Evolutionary conservation across 2,113 vertebrate species (phyloP).

Genomic region (Eubucco bourcierii): DNA sequence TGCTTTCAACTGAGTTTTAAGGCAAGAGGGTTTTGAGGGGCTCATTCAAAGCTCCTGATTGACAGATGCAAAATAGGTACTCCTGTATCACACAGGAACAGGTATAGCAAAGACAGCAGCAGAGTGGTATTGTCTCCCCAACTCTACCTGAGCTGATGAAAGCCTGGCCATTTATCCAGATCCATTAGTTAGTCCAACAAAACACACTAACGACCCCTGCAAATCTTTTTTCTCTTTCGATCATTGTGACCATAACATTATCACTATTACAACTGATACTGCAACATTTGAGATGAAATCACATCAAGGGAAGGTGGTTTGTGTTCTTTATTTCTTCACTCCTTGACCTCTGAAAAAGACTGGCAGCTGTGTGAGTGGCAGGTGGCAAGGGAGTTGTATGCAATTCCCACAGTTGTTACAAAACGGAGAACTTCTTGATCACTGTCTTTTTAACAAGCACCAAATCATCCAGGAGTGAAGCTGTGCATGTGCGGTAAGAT

Average conservation of each 20-base stretch:
- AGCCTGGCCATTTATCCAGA: neutral
- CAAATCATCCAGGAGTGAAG: neutral
- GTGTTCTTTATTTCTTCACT: neutral
- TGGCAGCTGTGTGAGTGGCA: neutral
- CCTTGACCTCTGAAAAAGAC: neutral
- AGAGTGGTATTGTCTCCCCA: neutral
- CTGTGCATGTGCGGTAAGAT: accelerated
- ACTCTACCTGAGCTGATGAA: neutral
- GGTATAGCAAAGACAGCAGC: neutral
- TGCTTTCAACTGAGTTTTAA: neutral
- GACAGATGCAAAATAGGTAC: neutral
- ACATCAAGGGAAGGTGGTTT: neutral
- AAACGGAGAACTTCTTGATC: neutral
- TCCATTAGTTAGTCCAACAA: neutral
- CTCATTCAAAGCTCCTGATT: neutral
- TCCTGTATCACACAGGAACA: neutral
- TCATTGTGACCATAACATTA: neutral
- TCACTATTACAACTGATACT: neutral
- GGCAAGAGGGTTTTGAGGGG: neutral
- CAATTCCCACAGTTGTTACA: neutral
- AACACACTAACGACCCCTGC: neutral
- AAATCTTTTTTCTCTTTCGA: neutral
- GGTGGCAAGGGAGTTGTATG: neutral
- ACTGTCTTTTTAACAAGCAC: neutral
- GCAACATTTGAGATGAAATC: neutral